Percentiles rank a stretch among this genome's conserved stretches.
These are phyloP conservation scores for Picathartes gymnocephalus DNA, from an alignment of 2,113 vertebrate species.

Conservation along the genomic window DNA sequence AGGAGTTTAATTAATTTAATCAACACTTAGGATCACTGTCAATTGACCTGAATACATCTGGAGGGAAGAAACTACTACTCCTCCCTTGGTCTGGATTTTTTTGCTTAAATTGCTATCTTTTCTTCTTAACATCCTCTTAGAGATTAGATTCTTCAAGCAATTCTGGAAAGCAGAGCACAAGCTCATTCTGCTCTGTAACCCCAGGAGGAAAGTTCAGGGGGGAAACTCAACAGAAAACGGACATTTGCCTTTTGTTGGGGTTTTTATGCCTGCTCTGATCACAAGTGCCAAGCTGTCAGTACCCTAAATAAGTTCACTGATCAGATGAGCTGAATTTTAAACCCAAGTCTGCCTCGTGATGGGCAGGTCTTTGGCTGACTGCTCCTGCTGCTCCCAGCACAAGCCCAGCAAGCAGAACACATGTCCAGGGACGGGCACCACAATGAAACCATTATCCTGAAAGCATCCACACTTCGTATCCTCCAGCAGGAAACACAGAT, in stretches of 20 bases:
- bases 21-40: background rate
- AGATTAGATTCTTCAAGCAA: background rate
- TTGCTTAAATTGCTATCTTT: background rate
- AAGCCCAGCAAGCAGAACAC: background rate
- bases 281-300: background rate
- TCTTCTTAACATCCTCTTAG: background rate
- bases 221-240: background rate
- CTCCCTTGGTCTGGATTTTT: background rate
- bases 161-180: background rate
- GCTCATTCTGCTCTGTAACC: background rate
- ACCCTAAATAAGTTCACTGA: background rate
- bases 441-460: background rate
- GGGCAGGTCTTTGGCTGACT: background rate
- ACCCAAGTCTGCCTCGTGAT: background rate
- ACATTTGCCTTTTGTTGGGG: background rate
- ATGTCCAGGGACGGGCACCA: background rate
- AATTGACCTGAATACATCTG: background rate
- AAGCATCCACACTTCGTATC: background rate
- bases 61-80: background rate
- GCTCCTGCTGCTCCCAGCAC: conserved; percentile 4
- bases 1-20: background rate
- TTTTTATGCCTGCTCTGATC: background rate
- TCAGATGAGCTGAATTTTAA: background rate
- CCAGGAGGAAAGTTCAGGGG: background rate
- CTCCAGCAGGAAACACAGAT: background rate